Evolutionary conservation across 2,888 invertebrate genomes (phyloP), one percentile per base, ranked within the genome.

Genomic region (Scaptomyza polygonia): DNA sequence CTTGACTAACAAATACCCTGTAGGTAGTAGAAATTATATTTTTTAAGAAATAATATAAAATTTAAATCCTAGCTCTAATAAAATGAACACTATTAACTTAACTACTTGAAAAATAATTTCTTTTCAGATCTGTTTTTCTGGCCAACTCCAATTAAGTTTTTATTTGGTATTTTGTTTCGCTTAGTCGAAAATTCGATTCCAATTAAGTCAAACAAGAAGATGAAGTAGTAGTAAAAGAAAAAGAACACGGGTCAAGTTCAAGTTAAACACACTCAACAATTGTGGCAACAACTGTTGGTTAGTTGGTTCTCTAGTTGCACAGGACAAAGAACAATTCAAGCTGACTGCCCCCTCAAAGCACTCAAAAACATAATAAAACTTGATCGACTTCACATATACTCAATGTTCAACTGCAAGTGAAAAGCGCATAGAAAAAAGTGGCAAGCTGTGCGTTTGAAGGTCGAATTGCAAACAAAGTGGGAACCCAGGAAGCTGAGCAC

Each of bases 281-380:
- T 66, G 49, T 30, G 30, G n/a, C 21, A 48, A 32, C 42, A 62
- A 21, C 47, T 48, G 40, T 34, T 42, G 42, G 21, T 42, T 62
- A 40, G 59, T 14, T 40, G 44, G 30, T 11, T 11, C 9, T 4
- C n/a, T n/a, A 5, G n/a, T 34, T 34, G 34, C 34, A 34, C 7
- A 34, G 34, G 34, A n/a, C n/a, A n/a, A n/a, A n/a, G n/a, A 6
- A 2, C 6, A 5, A 34, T 12, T 30, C 11, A 0, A 11, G 30
- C 2, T 27, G 27, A 27, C 29, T 29, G 34, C 34, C 25, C 36
- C 25, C 25, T 32, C 4, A 12, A 32, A 29, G 25, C 47, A 67
- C 74, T 63, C 56, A 36, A 62, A 36, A 63, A 64, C 36, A 58
- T 45, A 72, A 86, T 86, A 82, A 82, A 82, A 81, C 71, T 86